A percentile compares a stretch with the other conserved stretches of the same genome.
Conservation (phyloP, 2,888 invertebrate species). For the Apodemia mormo region DNA sequence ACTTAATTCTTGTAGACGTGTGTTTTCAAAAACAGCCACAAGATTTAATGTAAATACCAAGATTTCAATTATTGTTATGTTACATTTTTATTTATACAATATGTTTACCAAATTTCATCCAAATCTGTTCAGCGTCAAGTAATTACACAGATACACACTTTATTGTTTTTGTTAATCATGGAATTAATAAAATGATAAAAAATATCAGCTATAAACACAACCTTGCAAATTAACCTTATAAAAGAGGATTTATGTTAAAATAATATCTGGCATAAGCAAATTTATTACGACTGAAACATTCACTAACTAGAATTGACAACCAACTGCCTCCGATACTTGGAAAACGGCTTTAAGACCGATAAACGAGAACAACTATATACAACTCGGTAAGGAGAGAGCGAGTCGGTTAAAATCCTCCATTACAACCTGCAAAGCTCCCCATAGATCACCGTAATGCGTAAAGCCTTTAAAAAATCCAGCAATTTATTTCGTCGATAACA, state of each 20-base stretch:
- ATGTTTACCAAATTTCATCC: too few relatives aligned
- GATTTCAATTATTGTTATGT: too few relatives aligned
- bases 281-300: slow-evolving; percentile 54
- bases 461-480: slow-evolving; percentile 75
- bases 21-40: too few relatives aligned
- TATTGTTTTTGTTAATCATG: too few relatives aligned
- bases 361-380: slow-evolving; percentile 47
- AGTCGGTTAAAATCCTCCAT: slow-evolving; percentile 60
- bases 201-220: too few relatives aligned
- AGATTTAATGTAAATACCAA: too few relatives aligned
- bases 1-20: too few relatives aligned
- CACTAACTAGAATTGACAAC: slow-evolving; percentile 68
- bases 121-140: too few relatives aligned
- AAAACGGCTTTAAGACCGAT: slow-evolving; percentile 51
- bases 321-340: slow-evolving; percentile 52
- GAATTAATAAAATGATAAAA: too few relatives aligned
- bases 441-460: slow-evolving; percentile 76
- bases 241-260: slow-evolving; percentile 10
- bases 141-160: too few relatives aligned
- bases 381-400: slow-evolving; percentile 42
- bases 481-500: slow-evolving; percentile 73
- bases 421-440: slow-evolving; percentile 70
- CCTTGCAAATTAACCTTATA: slow-evolving; percentile 3
- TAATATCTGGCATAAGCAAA: slow-evolving; percentile 39
- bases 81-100: too few relatives aligned